Conservation (phyloP, 2,888 invertebrate species). For the Agonopterix heracliana region DNA sequence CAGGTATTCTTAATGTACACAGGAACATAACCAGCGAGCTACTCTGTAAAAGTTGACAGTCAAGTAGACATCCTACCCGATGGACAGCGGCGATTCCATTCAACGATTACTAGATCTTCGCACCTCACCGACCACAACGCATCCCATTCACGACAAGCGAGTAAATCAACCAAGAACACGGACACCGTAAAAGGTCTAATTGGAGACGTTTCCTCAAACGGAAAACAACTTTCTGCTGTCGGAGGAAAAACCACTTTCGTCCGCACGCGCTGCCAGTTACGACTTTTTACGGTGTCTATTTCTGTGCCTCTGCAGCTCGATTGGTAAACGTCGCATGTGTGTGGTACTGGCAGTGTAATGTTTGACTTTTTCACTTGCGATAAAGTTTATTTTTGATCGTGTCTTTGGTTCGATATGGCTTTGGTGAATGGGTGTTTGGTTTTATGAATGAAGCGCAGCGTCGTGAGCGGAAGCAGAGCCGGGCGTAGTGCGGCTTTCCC, state of each 20-base stretch:
- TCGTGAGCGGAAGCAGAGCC: constrained; percentile 71
- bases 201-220: constrained; percentile 51
- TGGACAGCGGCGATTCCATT: constrained; percentile 46
- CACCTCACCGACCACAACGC: constrained; percentile 66
- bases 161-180: constrained; percentile 65
- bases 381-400: constrained; percentile 40
- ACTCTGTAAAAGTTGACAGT: constrained; percentile 18
- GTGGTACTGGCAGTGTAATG: constrained; percentile 17
- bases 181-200: constrained; percentile 49
- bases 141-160: constrained; percentile 70
- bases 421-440: constrained; percentile 29
- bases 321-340: constrained; percentile 28
- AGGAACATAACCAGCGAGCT: neutral
- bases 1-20: neutral
- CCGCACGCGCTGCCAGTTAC: constrained; percentile 52
- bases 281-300: constrained; percentile 68
- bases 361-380: constrained; percentile 23
- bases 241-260: constrained; percentile 69
- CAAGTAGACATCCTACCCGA: constrained; percentile 4
- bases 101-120: constrained; percentile 64
- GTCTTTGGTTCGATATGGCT: constrained; percentile 25
- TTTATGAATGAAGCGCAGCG: constrained; percentile 75
- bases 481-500: constrained; percentile 73
- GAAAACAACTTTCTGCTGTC: constrained; percentile 68
- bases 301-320: constrained; percentile 38